Evolutionary conservation across 1,140 invertebrate genomes (phyloP).

Genomic region (Chrysomallon squamiferum): DNA sequence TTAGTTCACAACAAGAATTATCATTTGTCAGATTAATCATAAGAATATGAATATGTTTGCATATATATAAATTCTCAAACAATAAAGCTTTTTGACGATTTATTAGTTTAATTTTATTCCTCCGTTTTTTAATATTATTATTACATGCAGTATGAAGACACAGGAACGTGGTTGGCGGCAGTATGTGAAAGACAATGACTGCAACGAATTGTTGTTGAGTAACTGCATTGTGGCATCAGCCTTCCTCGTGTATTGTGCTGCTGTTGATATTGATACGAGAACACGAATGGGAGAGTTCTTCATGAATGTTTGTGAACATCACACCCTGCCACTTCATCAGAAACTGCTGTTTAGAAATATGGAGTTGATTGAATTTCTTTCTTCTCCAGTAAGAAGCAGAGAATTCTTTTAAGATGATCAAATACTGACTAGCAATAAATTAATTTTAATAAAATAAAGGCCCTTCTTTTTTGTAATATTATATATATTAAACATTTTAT

Average conservation of each 20-base stretch:
- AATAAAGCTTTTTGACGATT: too few species aligned
- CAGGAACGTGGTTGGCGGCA: conserved; percentile 59
- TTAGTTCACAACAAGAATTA: too few species aligned
- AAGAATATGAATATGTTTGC: too few species aligned
- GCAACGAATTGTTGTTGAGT: conserved; percentile 56
- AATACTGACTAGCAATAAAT: too few species aligned
- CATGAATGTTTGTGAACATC: conserved; percentile 61
- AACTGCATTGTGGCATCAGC: conserved; percentile 62
- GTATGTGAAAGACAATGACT: conserved; percentile 59
- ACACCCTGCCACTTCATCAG: conserved; percentile 54
- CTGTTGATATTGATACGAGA: conserved; percentile 59
- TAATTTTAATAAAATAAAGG: too few species aligned
- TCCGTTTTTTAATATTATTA: conserved; percentile 10
- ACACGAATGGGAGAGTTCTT: conserved; percentile 59
- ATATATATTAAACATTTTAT: too few species aligned
- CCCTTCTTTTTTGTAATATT: too few species aligned
- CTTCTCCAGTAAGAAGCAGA: conserved; percentile 55
- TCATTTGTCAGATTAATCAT: too few species aligned
- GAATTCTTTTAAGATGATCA: too few species aligned
- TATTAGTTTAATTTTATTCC: too few species aligned
- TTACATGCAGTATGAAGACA: conserved; percentile 50
- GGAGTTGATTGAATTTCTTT: conserved; percentile 56
- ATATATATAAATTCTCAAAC: too few species aligned
- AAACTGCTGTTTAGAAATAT: conserved; percentile 56
- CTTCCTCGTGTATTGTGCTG: conserved; percentile 59